phyloP scores from a whole-genome alignment of 92 coral and sea anemone genomes.

The Parazoanthus swiftii region DNA sequence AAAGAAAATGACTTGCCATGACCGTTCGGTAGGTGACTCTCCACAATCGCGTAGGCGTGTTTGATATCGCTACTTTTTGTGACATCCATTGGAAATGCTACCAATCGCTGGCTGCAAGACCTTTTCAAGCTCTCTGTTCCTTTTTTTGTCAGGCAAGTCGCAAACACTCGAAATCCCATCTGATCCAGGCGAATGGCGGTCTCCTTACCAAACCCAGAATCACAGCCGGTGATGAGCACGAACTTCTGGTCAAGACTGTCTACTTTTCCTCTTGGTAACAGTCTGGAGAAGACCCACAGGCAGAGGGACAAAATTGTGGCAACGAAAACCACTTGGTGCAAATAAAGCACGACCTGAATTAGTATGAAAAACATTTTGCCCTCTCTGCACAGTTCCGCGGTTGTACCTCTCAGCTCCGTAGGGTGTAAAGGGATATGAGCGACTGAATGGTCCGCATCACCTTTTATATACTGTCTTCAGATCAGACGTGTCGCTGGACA shows the following conservation, averaged over 20 bases:
- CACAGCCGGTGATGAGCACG: slow-evolving; percentile 57
- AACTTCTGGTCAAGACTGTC: neutral
- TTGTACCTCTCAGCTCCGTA: neutral
- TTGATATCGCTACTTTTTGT: slow-evolving; percentile 36
- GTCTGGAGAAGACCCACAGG: slow-evolving; percentile 19
- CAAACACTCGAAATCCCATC: slow-evolving; percentile 51
- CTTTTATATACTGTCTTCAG: no score
- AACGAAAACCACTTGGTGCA: slow-evolving; percentile 27
- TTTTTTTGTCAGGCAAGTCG: slow-evolving; percentile 48
- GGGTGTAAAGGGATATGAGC: no score
- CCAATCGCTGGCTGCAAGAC: slow-evolving; percentile 44
- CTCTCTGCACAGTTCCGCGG: neutral
- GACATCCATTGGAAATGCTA: slow-evolving; percentile 49
- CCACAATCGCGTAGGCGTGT: slow-evolving; percentile 44
- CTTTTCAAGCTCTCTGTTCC: slow-evolving; percentile 33
- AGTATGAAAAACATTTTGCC: slow-evolving; percentile 29
- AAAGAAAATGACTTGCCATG: neutral
- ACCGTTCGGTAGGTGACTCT: neutral
- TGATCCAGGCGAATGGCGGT: slow-evolving; percentile 48
- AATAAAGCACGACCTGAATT: slow-evolving; percentile 7
- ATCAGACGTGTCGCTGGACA: no score
- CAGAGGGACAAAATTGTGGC: neutral
- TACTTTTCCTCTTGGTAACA: slow-evolving; percentile 1
- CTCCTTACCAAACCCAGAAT: slow-evolving; percentile 58
- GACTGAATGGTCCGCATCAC: no score